A percentile compares a stretch with the other conserved stretches of the same genome.
Evolutionary conservation across 2,113 vertebrate species (phyloP).

Genomic region (Xyrauchen texanus): DNA sequence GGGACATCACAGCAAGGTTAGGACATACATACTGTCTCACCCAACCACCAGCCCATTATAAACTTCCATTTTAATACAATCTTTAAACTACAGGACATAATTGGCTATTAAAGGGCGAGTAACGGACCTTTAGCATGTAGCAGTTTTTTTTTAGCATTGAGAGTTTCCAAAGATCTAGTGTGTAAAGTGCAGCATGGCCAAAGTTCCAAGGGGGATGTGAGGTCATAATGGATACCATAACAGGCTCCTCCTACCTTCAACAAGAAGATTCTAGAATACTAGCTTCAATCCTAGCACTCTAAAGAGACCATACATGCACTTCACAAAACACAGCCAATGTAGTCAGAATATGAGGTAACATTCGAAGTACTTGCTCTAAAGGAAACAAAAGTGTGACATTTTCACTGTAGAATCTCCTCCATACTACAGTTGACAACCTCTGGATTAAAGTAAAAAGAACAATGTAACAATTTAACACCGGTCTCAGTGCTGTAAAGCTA

Average conservation of each 20-base stretch:
- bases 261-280: not conserved
- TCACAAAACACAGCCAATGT: not conserved
- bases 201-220: too few species aligned
- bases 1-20: not conserved
- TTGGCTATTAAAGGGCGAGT: not conserved
- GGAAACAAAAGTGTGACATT: not conserved
- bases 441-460: too few species aligned
- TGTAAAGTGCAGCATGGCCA: conserved; percentile 65
- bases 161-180: too few species aligned
- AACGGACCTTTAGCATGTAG: conserved; percentile 6
- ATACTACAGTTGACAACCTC: too few species aligned
- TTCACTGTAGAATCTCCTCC: not conserved
- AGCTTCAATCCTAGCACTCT: not conserved
- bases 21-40: not conserved
- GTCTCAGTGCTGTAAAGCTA: too few species aligned
- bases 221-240: too few species aligned
- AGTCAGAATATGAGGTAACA: not conserved
- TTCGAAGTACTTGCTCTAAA: not conserved
- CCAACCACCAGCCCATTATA: conserved; percentile 5
- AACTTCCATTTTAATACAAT: conserved; percentile 1
- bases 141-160: not conserved
- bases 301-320: not conserved
- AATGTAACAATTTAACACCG: too few species aligned
- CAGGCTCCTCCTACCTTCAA: too few species aligned
- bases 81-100: not conserved